phyloP scores from a whole-genome alignment of 2,888 invertebrate species.

The Ormyrus thymus region DNA sequence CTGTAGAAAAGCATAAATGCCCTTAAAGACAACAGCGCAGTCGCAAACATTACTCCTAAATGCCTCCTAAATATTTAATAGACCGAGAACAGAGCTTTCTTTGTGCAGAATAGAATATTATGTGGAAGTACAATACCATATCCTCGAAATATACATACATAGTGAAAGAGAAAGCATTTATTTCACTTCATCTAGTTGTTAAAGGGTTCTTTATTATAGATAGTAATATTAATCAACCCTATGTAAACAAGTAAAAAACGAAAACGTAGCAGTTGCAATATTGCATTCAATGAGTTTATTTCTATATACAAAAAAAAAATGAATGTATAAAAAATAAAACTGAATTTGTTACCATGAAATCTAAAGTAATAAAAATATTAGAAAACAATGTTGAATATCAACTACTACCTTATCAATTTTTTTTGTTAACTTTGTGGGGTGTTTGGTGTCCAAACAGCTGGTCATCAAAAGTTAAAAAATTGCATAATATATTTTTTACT shows the following conservation, averaged over 20 bases:
- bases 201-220: too few species aligned
- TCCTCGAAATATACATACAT: too few species aligned
- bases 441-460: constrained; percentile 42
- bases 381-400: constrained; percentile 39
- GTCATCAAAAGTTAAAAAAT: constrained; percentile 4
- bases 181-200: not conserved
- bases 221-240: too few species aligned
- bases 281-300: not conserved
- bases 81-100: not conserved
- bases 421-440: constrained; percentile 45
- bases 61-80: not conserved
- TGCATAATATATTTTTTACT: constrained; percentile 6
- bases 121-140: too few species aligned
- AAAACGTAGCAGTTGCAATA: constrained; percentile 14
- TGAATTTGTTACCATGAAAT: not conserved
- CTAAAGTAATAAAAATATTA: not conserved
- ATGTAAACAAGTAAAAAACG: too few species aligned
- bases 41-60: constrained; percentile 2
- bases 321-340: not conserved
- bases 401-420: constrained; percentile 44
- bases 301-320: constrained; percentile 11
- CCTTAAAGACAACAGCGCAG: constrained; percentile 15
- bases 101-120: constrained; percentile 6
- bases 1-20: not conserved
- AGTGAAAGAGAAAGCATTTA: not conserved